Evolutionary conservation across 2,113 vertebrate species (phyloP).

Genomic region (Hymenochirus boettgeri): DNA sequence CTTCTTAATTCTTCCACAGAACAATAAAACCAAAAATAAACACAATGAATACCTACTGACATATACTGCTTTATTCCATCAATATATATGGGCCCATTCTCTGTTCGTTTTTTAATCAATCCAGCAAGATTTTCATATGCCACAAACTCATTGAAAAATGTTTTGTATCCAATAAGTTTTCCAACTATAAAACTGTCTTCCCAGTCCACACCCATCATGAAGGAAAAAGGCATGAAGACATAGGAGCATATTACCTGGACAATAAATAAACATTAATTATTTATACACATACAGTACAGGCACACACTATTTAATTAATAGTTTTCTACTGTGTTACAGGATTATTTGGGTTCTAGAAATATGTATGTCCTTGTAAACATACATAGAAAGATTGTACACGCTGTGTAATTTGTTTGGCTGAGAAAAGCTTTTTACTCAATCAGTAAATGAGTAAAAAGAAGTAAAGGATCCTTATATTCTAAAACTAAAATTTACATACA

Average conservation of each 20-base stretch:
- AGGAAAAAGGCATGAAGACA: conserved; percentile 81
- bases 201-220: conserved; percentile 87
- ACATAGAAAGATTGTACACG: no score
- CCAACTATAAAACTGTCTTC: conserved; percentile 82
- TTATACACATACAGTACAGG: no score
- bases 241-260: conserved; percentile 79
- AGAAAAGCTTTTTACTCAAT: no score
- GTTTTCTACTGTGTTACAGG: no score
- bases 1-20: background rate
- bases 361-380: no score
- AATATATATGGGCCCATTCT: conserved; percentile 68
- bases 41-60: conserved; percentile 59
- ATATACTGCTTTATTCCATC: conserved; percentile 74
- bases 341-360: no score
- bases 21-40: background rate
- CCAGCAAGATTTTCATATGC: conserved; percentile 73
- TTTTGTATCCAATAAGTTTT: conserved; percentile 80
- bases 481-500: no score
- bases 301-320: no score
- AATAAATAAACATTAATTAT: conserved; percentile 32
- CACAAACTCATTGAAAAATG: conserved; percentile 86
- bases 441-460: no score
- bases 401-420: no score
- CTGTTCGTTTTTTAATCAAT: conserved; percentile 65
- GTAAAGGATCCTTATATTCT: no score